Evolutionary conservation across 37 sponge, comb jelly and placozoan genomes (phyloP).

Genomic region (Halisarca cf. caerulea): DNA sequence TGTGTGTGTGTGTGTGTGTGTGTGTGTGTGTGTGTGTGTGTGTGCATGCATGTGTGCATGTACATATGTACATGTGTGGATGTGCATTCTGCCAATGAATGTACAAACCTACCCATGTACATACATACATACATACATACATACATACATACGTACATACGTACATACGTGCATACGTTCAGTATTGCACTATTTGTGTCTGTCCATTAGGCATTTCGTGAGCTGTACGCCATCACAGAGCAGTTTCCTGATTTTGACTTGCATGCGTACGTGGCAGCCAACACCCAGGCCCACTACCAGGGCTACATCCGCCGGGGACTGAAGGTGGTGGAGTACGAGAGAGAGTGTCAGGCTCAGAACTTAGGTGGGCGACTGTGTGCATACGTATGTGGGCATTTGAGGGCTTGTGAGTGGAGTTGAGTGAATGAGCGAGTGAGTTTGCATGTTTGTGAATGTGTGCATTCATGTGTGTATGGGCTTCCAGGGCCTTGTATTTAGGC

Average conservation of each 20-base stretch:
- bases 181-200: not conserved
- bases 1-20: too few species aligned
- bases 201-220: slow-evolving; percentile 40
- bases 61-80: slow-evolving; percentile 31
- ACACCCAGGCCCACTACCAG: slow-evolving; percentile 27
- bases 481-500: too few species aligned
- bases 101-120: not conserved
- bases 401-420: too few species aligned
- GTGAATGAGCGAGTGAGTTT: too few species aligned
- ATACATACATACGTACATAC: not conserved
- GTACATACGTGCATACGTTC: not conserved
- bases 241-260: slow-evolving; percentile 45
- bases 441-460: too few species aligned
- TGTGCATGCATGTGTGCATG: not conserved
- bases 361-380: not conserved
- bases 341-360: slow-evolving; percentile 11
- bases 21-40: not conserved
- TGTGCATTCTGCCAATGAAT: not conserved
- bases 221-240: slow-evolving; percentile 53
- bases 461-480: too few species aligned
- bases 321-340: slow-evolving; percentile 15
- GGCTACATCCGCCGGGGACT: slow-evolving; percentile 52
- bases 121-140: not conserved
- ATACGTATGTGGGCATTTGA: too few species aligned
- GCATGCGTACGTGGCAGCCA: slow-evolving; percentile 4